phyloP scores from a whole-genome alignment of 1,140 invertebrate species.

The Dolichoris vasculosae region DNA sequence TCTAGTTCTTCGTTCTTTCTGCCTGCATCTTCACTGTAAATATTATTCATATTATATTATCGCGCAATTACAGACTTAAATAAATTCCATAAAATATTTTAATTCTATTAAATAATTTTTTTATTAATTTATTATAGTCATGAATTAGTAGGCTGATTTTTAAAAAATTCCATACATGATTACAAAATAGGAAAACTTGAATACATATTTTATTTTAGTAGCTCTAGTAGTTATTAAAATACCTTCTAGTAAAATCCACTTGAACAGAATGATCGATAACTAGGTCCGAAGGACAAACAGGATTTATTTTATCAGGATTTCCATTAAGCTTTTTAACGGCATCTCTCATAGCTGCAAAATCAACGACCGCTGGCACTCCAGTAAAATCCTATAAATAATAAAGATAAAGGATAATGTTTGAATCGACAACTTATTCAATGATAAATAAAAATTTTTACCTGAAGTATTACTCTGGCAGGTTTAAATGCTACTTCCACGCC shows the following conservation, averaged over 20 bases:
- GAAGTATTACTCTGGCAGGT: constrained; percentile 95
- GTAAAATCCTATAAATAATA: constrained; percentile 84
- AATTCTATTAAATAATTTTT: background rate
- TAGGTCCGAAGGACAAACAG: constrained; percentile 96
- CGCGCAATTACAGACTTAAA: background rate
- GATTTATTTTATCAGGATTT: constrained; percentile 95
- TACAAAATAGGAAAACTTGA: background rate
- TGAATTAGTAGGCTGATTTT: background rate
- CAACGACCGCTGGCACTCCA: constrained; percentile 98
- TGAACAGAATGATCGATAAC: constrained; percentile 99
- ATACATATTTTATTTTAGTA: constrained; percentile 10
- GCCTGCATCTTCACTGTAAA: constrained; percentile 87
- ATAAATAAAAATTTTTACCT: constrained; percentile 76
- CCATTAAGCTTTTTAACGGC: constrained; percentile 91
- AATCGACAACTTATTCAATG: background rate
- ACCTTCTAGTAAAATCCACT: constrained; percentile 94
- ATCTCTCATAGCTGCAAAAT: constrained; percentile 99
- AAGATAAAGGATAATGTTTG: background rate
- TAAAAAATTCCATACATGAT: background rate
- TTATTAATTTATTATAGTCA: constrained; percentile 4
- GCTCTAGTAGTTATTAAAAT: constrained; percentile 60
- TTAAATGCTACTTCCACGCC: constrained; percentile 97
- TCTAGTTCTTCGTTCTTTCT: constrained; percentile 96
- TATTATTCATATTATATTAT: background rate
- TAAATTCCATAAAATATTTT: constrained; percentile 1